Conservation (phyloP, 2,113 vertebrate genomes). For the Forbesichthys papilliferus region DNA sequence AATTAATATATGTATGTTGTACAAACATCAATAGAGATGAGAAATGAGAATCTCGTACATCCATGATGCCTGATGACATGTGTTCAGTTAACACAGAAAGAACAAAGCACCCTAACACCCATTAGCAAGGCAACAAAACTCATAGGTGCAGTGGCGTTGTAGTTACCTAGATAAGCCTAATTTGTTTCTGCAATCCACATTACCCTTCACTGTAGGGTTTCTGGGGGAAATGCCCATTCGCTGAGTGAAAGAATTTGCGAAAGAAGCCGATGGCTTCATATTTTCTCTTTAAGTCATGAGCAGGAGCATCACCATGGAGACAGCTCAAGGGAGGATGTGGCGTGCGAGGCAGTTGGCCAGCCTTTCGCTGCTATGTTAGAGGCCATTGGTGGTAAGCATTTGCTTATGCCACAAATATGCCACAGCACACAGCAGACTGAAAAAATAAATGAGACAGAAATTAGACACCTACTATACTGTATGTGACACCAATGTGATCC, state of each 20-base stretch:
- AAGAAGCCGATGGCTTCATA: constrained; percentile 34
- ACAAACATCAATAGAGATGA: no score
- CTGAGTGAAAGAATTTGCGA: constrained; percentile 40
- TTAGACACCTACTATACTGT: no score
- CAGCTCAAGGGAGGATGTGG: constrained; percentile 46
- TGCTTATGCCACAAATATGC: constrained; percentile 13
- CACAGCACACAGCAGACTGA: no score
- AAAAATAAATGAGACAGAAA: no score
- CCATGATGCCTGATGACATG: no score
- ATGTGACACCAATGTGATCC: no score
- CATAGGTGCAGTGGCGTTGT: constrained; percentile 23
- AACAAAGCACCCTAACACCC: constrained; percentile 36
- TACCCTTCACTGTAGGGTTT: constrained; percentile 30
- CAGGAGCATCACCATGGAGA: constrained; percentile 69
- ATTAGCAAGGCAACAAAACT: constrained; percentile 37
- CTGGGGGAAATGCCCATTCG: constrained; percentile 55
- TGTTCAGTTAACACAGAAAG: constrained; percentile 28
- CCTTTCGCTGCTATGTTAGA: constrained; percentile 16
- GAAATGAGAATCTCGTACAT: no score
- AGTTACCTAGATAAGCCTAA: constrained; percentile 39
- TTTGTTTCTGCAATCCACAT: constrained; percentile 34
- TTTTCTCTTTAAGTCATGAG: constrained; percentile 46
- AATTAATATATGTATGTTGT: not conserved
- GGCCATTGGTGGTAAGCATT: constrained; percentile 10
- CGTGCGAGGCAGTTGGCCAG: constrained; percentile 21